These are phyloP conservation scores for Labeo catla DNA, from an alignment of 2,113 vertebrate genomes.

Conservation along the genomic window DNA sequence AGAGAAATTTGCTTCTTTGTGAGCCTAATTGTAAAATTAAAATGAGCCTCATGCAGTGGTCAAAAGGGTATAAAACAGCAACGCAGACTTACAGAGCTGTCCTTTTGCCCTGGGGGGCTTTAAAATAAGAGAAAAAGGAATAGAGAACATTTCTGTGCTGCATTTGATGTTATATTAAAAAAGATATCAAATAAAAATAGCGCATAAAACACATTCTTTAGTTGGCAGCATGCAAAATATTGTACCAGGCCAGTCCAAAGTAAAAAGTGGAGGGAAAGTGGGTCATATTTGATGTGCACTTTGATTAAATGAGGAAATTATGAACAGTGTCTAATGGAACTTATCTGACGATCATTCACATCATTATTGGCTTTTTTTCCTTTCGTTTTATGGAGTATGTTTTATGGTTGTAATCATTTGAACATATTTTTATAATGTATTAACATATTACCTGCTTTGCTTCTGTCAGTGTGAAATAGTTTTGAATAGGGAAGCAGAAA, in stretches of 20 bases:
- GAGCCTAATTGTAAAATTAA: constrained; percentile 9
- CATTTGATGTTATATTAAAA: constrained; percentile 18
- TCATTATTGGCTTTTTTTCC: constrained; percentile 65
- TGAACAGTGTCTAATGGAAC: constrained; percentile 1
- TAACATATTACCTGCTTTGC: constrained; percentile 54
- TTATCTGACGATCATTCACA: constrained; percentile 68
- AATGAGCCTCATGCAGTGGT: neutral
- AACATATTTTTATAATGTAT: constrained; percentile 63
- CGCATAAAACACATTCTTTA: constrained; percentile 16
- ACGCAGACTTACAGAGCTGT: neutral
- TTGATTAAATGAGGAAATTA: constrained; percentile 21
- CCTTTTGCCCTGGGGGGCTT: neutral
- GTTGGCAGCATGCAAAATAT: constrained; percentile 5
- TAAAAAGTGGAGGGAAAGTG: neutral
- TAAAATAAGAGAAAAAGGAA: constrained; percentile 9
- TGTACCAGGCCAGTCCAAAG: neutral
- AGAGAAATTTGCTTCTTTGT: neutral
- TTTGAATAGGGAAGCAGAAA: constrained; percentile 70
- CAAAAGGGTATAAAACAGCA: neutral
- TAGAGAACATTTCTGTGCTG: neutral
- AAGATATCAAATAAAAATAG: constrained; percentile 34
- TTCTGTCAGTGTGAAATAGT: constrained; percentile 63
- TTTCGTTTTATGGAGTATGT: constrained; percentile 31
- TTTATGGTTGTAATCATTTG: constrained; percentile 59
- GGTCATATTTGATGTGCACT: constrained; percentile 19